Evolutionary conservation across 1,140 invertebrate species (phyloP), one percentile per base, ranked within the genome.

Genomic region (Trichonephila inaurata): DNA sequence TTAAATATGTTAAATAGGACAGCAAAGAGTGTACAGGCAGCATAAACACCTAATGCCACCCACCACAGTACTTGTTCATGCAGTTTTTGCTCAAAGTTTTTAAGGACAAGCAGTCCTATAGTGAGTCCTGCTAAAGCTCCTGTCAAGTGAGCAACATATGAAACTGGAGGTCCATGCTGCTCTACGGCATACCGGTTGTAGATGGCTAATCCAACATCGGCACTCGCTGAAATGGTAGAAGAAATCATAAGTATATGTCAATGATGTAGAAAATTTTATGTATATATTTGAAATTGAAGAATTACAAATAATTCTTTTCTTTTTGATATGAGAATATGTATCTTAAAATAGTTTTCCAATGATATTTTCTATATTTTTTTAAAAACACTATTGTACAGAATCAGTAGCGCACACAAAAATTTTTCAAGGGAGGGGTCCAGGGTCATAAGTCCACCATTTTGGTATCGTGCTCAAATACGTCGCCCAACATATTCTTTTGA

Each of bases 121-220:
- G 99, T 96, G 4, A 99, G 96, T 28, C 98, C 98, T n/a, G 98
- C 98, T 10, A 98, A 94, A 8, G 98, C 98, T 58, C 98, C 98
- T 82, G 97, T 97, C 18, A 99, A 96, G 96, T 99, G 99, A 19
- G 98, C 98, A 10, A 97, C 97, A 95, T 99, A 99, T 12, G 98
- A 98, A 85, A 98, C 97, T 94, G 95, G 83, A 24, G 90, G 91
- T n/a, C 89, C 91, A 64, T 95, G 94, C 87, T 95, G 94, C 16
- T 95, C 94, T n/a, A 96, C 96, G 19, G 97, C 96, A 95, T 98
- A 98, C 21, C 98, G 96, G 95, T 97, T 97, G 95, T 98, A 97
- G 33, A 98, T 96, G 0, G 98, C 98, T 24, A 98, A 97, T 24
- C 98, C 98, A 62, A 98, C 96, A 96, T 99, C 98, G 60, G 97